Evolutionary conservation across 1,140 invertebrate species (phyloP).

Genomic region (Saccostrea glomerata): DNA sequence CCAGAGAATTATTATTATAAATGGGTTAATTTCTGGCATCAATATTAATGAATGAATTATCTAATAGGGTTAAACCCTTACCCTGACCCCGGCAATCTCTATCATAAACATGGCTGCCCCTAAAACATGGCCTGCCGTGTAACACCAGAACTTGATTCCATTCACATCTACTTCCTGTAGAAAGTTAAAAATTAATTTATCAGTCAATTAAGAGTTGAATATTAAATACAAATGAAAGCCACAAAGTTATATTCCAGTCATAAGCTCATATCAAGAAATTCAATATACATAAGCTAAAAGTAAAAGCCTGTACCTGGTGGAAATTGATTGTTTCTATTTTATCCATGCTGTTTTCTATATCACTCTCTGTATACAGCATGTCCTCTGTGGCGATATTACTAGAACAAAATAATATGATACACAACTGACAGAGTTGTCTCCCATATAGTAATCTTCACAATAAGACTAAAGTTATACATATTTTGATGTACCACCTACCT

Average conservation of each 20-base stretch:
- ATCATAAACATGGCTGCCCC: constrained; percentile 99
- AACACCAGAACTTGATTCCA: constrained; percentile 97
- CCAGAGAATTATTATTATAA: too few relatives aligned
- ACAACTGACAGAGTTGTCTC: not conserved
- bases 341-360: constrained; percentile 98
- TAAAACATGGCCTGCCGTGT: constrained; percentile 98
- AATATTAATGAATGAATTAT: not conserved
- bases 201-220: not conserved
- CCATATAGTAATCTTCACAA: not conserved
- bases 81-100: constrained; percentile 98
- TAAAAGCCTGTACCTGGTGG: constrained; percentile 86
- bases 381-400: constrained; percentile 98
- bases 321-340: constrained; percentile 99
- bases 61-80: constrained; percentile 72
- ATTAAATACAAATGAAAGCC: not conserved
- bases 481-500: constrained; percentile 81
- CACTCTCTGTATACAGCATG: constrained; percentile 98
- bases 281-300: too few relatives aligned
- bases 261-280: not conserved
- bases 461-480: not conserved
- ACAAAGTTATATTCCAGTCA: not conserved
- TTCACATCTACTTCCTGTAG: constrained; percentile 92
- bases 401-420: not conserved
- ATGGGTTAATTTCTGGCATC: too few relatives aligned
- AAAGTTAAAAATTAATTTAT: constrained; percentile 31